Evolutionary conservation across 2,888 invertebrate species (phyloP).

Genomic region (Euphydryas editha): DNA sequence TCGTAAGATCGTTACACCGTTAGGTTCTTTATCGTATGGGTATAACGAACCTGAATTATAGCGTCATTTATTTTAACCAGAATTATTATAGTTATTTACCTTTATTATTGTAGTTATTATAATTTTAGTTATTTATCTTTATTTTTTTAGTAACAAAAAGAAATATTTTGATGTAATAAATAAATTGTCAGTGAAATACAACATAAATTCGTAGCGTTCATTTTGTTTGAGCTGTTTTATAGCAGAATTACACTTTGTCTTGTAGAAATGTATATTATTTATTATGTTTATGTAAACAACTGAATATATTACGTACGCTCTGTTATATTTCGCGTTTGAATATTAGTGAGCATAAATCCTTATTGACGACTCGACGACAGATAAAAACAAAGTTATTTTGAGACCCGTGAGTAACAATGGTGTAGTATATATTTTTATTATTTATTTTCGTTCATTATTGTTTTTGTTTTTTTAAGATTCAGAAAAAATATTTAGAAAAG

Average conservation of each 20-base stretch:
- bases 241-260: constrained; percentile 14
- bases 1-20: too few relatives aligned
- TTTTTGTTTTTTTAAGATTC: too few relatives aligned
- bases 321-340: constrained; percentile 12
- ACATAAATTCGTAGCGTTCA: not conserved
- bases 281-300: constrained; percentile 16
- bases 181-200: not conserved
- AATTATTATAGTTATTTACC: too few relatives aligned
- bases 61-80: too few relatives aligned
- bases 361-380: constrained; percentile 4
- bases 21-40: too few relatives aligned
- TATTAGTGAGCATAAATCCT: constrained; percentile 11
- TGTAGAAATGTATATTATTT: constrained; percentile 13
- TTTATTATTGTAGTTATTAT: too few relatives aligned
- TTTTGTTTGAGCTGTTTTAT: constrained; percentile 4
- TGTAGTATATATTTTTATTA: not conserved
- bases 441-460: not conserved
- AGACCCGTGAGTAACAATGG: too few relatives aligned
- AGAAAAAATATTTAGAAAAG: too few relatives aligned
- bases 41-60: too few relatives aligned
- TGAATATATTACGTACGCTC: constrained; percentile 7
- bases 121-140: too few relatives aligned
- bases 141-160: too few relatives aligned
- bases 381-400: not conserved
- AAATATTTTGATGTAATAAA: not conserved